These are phyloP conservation scores for Xiphorhynchus erythropygius DNA, from an alignment of 2,797 vertebrate genomes.

Conservation along the genomic window DNA sequence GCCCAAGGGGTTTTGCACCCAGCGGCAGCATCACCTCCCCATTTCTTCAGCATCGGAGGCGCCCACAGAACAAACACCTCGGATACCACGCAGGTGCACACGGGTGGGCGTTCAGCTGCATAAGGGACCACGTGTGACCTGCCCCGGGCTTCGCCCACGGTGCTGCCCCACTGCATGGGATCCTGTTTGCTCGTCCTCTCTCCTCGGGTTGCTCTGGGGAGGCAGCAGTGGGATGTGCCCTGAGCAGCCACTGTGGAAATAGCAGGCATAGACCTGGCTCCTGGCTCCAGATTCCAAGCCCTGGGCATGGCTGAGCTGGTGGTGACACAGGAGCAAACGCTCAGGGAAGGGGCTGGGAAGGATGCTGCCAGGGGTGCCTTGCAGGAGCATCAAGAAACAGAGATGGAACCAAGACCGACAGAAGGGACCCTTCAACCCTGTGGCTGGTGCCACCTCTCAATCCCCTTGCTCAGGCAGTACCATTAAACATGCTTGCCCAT, in stretches of 20 bases:
- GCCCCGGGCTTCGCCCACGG: not conserved
- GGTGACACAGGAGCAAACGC: fast-evolving
- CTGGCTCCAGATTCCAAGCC: not conserved
- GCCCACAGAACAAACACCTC: fast-evolving
- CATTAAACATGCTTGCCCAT: fast-evolving
- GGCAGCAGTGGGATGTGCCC: not conserved
- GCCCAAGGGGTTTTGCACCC: not conserved
- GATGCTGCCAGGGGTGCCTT: not conserved
- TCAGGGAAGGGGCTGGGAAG: not conserved
- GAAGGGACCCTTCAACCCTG: not conserved
- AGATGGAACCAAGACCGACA: not conserved
- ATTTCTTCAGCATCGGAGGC: fast-evolving
- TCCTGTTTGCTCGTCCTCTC: fast-evolving
- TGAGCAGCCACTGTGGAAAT: not conserved
- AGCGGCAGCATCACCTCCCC: not conserved
- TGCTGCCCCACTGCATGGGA: not conserved
- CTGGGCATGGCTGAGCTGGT: not conserved
- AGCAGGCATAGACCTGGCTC: not conserved
- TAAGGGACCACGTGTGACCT: fast-evolving
- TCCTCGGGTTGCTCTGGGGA: fast-evolving
- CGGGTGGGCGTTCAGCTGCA: not conserved
- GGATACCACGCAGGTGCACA: fast-evolving
- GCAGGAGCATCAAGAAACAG: not conserved
- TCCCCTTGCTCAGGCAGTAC: not conserved
- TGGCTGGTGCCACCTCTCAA: not conserved